These are phyloP conservation scores for Frankliniella fusca DNA, from an alignment of 2,888 invertebrate species.

Conservation along the genomic window DNA sequence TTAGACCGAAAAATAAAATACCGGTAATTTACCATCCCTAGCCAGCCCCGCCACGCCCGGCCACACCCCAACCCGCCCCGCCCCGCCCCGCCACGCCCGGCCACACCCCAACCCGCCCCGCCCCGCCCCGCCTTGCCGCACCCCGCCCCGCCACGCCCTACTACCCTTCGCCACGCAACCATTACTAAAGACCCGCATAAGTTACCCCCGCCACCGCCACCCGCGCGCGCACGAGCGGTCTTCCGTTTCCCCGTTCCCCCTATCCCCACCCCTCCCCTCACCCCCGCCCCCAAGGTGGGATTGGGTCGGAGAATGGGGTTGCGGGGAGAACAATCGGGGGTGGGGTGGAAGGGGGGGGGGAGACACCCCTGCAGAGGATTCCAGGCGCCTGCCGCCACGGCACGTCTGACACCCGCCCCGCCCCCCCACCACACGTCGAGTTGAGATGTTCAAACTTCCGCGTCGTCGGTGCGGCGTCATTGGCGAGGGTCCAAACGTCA, in stretches of 20 bases:
- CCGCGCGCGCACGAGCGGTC: too few relatives aligned
- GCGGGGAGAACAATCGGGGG: not conserved
- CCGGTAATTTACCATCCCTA: too few relatives aligned
- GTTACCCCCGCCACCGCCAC: not conserved
- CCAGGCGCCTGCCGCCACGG: not conserved
- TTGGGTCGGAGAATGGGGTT: too few relatives aligned
- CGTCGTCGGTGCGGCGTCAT: conserved; percentile 4
- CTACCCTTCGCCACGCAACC: conserved; percentile 7
- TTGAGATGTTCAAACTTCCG: conserved; percentile 23
- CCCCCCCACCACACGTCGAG: not conserved
- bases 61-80: too few relatives aligned
- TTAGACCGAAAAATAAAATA: too few relatives aligned
- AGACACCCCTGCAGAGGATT: not conserved
- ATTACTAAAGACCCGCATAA: conserved; percentile 13
- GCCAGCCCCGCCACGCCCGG: too few relatives aligned
- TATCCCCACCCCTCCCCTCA: too few relatives aligned
- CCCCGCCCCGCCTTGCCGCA: not conserved
- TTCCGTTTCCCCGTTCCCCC: too few relatives aligned
- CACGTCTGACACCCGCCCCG: not conserved
- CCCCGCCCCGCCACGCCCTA: conserved; percentile 11
- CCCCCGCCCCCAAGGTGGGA: not conserved
- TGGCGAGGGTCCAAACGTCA: conserved; percentile 2
- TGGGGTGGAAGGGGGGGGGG: too few relatives aligned
- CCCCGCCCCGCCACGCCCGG: too few relatives aligned
- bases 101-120: too few relatives aligned